Evolutionary conservation across 2,888 invertebrate species (phyloP).

Genomic region (Liopterus haemorrhoidalis): DNA sequence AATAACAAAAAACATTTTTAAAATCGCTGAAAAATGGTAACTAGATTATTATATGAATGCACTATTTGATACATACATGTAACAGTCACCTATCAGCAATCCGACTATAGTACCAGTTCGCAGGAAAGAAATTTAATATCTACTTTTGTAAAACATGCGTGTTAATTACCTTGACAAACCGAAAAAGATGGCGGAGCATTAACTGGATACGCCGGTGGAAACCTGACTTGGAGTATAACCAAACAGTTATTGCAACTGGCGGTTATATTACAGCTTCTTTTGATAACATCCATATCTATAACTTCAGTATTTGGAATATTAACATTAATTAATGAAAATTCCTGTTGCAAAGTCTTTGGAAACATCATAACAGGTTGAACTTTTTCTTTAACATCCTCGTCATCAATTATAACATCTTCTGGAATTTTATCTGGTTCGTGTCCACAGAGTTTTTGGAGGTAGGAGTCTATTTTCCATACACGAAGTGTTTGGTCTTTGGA

Average conservation of each 20-base stretch:
- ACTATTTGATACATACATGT: too few relatives aligned
- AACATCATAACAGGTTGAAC: slow-evolving; percentile 8
- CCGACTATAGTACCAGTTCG: too few relatives aligned
- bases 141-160: slow-evolving; percentile 16
- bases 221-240: slow-evolving; percentile 58
- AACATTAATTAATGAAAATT: slow-evolving; percentile 69
- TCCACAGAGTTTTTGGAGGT: slow-evolving; percentile 74
- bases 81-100: too few relatives aligned
- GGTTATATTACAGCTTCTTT: slow-evolving; percentile 54
- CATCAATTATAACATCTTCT: slow-evolving; percentile 38
- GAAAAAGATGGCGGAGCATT: slow-evolving; percentile 61
- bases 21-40: too few relatives aligned
- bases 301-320: slow-evolving; percentile 68
- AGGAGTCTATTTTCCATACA: slow-evolving; percentile 84
- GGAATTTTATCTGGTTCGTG: slow-evolving; percentile 54
- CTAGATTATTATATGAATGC: too few relatives aligned
- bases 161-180: slow-evolving; percentile 56
- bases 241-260: slow-evolving; percentile 51
- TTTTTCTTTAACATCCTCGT: slow-evolving; percentile 20
- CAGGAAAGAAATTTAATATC: too few relatives aligned
- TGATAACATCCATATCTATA: slow-evolving; percentile 48
- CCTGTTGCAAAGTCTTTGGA: slow-evolving; percentile 59
- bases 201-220: slow-evolving; percentile 69
- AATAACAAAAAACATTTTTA: too few relatives aligned
- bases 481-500: slow-evolving; percentile 88